These are phyloP conservation scores for Melanerpes formicivorus DNA, from an alignment of 2,113 vertebrate species.

Conservation along the genomic window DNA sequence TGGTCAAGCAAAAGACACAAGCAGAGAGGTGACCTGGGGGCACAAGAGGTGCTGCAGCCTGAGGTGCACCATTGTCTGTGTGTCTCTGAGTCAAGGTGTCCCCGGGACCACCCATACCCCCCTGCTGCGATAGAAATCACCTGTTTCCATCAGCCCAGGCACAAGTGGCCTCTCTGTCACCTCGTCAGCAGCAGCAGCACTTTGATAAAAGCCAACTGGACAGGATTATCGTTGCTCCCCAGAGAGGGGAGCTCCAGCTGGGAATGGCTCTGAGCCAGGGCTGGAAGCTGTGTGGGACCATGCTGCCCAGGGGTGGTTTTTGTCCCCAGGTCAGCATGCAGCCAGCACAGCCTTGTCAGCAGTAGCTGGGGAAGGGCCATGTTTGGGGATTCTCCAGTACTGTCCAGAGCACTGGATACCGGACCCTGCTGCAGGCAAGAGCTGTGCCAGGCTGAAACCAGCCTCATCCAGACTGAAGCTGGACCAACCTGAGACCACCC, in stretches of 20 bases:
- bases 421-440: background rate
- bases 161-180: background rate
- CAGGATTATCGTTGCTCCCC: background rate
- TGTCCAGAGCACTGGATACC: too few relatives aligned
- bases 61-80: background rate
- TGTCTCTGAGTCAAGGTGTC: background rate
- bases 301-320: fast-evolving
- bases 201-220: background rate
- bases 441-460: background rate
- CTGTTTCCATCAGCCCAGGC: fast-evolving
- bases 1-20: background rate
- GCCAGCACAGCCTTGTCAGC: background rate
- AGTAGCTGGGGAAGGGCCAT: background rate
- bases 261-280: background rate
- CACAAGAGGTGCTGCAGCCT: background rate
- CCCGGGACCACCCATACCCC: background rate
- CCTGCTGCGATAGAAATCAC: fast-evolving
- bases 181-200: background rate
- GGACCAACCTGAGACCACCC: background rate
- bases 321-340: background rate
- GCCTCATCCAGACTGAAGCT: background rate
- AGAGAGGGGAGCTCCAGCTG: background rate
- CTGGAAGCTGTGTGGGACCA: fast-evolving
- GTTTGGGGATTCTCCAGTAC: background rate
- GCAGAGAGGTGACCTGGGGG: background rate